Base-by-base conservation (phyloP, 2,888 invertebrate genomes). In the Meteorus colon region DNA sequence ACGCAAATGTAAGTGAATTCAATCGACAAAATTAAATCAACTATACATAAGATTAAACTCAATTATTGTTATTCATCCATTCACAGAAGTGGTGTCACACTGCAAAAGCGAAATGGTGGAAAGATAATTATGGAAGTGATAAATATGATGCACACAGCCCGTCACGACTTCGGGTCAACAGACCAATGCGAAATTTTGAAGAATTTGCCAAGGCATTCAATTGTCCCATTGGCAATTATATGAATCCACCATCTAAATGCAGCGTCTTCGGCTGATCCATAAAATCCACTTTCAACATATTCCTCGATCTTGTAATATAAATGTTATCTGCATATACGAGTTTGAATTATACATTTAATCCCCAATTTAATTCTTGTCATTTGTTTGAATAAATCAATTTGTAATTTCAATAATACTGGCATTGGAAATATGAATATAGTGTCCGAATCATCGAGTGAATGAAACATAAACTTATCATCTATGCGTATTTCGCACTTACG, bases 241-340 rank as follows among this genome's bases (percentile, higher is more conserved):
- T 75, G 75, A 75, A 66, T 59, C 65, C 14, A 1, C 41, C n/a
- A 29, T 60, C 48, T 14, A 75, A 71, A 59, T 75, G 75, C 60
- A 59, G 10, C 24, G 63, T 70, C 1, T 75, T 69, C n/a, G 65
- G 37, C 12, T 65, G 37, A 34, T n/a, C 16, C n/a, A 34, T 31
- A 4, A n/a, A 41, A 62, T 29, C 2, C 2, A 31, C 27, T 65
- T 19, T 19, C 19, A 5, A 29, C 4, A 34, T 41, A 41, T 41
- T 65, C 5, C 34, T 6, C 5, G 6, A 37, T 12, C 10, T 19
- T 55, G 6, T 6, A 8, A 0, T 19, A n/a, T 55, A 55, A 8
- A 4, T 55, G n/a, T 6, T 19, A 1, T 24, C 24, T 24, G 24
- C 24, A 19, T 55, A n/a, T 5, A n/a, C n/a, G 24, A 55, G n/a